Conservation (phyloP, 2,888 invertebrate species). For the Pogonocherus hispidulus region DNA sequence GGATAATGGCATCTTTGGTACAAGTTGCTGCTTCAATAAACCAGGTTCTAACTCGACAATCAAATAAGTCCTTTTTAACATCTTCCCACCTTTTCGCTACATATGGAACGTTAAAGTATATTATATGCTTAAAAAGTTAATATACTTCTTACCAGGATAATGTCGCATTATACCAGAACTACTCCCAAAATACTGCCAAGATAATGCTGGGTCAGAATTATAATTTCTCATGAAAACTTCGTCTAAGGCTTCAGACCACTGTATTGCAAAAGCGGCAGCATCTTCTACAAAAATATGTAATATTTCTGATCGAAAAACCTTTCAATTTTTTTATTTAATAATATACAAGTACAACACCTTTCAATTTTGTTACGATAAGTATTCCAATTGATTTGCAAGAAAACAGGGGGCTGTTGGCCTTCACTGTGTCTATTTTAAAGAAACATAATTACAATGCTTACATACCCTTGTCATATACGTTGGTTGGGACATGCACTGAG, state of each 20-base stretch:
- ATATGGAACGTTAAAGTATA: slow-evolving; percentile 28
- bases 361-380: too few relatives aligned
- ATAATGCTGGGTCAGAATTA: slow-evolving; percentile 88
- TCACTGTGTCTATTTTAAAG: too few relatives aligned
- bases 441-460: too few relatives aligned
- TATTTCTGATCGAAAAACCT: too few relatives aligned
- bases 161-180: slow-evolving; percentile 92
- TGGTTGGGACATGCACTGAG: slow-evolving; percentile 94
- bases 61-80: slow-evolving; percentile 76
- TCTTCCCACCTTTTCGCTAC: slow-evolving; percentile 63
- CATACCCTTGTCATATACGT: slow-evolving; percentile 85
- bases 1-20: slow-evolving; percentile 96
- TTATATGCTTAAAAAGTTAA: too few relatives aligned
- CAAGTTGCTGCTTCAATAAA: slow-evolving; percentile 98
- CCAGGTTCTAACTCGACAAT: slow-evolving; percentile 94
- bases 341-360: too few relatives aligned
- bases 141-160: slow-evolving; percentile 79
- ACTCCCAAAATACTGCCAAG: slow-evolving; percentile 99
- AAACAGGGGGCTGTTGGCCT: too few relatives aligned
- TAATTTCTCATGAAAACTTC: slow-evolving; percentile 88
- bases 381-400: too few relatives aligned
- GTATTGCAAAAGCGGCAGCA: slow-evolving; percentile 81
- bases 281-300: slow-evolving; percentile 54
- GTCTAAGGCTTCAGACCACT: slow-evolving; percentile 92
- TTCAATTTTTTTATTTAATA: too few relatives aligned